Base-by-base conservation (phyloP, 2,888 invertebrate genomes). In the Piscicola geometra region DNA sequence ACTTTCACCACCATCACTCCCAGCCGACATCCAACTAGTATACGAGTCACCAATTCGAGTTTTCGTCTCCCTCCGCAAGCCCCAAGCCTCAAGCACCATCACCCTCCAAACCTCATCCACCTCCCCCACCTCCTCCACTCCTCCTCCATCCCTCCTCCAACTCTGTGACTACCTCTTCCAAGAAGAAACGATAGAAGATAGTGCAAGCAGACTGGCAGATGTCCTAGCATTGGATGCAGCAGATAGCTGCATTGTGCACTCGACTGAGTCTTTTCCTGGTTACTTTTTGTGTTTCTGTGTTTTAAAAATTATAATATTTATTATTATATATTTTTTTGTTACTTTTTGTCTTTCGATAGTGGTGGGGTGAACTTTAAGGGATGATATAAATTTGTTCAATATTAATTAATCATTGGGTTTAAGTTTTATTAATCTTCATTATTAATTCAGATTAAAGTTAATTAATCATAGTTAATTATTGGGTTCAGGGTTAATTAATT, bases 81-180 rank as follows among this genome's bases (percentile, higher is more conserved):
- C 52, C 86, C 86, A 47, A 47, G 50, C 12, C 9, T 21, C 9
- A 47, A 15, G 12, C 9, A 21, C 12, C 21, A n/a, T 5, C 9
- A 41, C 41, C 41, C 5, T 15, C 15, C 41, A 41, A 15, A 9
- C 9, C 5, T 41, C 9, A 18, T 93, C 66, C 90, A 91, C 78
- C 88, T 94, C 50, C 93, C 92, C 73, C 94, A 95, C 85, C 95
- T 95, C 84, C 86, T 94, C 78, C 87, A 41, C 41, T 5, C 9
- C 5, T 15, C 41, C 5, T 15, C 15, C 41, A 41, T 5, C 15
- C 9, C 5, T 41, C 9, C n/a, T 93, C 66, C 90, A 91, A 78
- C 88, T 94, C 50, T 93, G 92, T 73, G 94, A 95, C 85, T 95
- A 95, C 84, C 86, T 94, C 75, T 95, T 94, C 83, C 93, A 93